Evolutionary conservation across 2,888 invertebrate species (phyloP).

Genomic region (Diplazon laetatorius): DNA sequence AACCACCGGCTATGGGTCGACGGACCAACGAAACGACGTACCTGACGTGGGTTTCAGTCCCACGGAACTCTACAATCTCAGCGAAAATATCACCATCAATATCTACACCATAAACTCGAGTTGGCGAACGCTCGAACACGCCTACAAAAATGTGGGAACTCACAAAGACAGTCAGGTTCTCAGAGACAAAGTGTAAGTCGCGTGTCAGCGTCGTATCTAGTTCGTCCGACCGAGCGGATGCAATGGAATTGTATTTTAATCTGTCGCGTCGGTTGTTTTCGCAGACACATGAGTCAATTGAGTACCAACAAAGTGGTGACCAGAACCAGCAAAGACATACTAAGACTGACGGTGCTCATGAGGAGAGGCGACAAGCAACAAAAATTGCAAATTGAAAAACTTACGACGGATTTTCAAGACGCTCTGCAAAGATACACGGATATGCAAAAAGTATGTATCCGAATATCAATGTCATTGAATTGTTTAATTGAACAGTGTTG

Average conservation of each 20-base stretch:
- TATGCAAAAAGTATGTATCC: constrained; percentile 89
- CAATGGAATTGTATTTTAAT: constrained; percentile 18
- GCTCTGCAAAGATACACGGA: constrained; percentile 90
- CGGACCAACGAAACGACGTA: constrained; percentile 83
- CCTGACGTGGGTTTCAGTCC: constrained; percentile 90
- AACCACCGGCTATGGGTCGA: constrained; percentile 79
- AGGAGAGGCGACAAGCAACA: constrained; percentile 90
- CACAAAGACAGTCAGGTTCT: constrained; percentile 88
- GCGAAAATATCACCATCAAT: constrained; percentile 92
- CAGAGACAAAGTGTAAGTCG: constrained; percentile 86
- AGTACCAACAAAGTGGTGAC: constrained; percentile 90
- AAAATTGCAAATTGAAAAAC: constrained; percentile 92
- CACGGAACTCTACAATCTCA: constrained; percentile 90
- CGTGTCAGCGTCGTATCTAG: not conserved
- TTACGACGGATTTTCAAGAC: constrained; percentile 92
- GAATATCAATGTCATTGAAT: no score
- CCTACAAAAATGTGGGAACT: constrained; percentile 90
- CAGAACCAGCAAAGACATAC: constrained; percentile 89
- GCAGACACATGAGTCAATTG: constrained; percentile 89
- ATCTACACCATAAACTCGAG: constrained; percentile 91
- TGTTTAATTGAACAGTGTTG: no score
- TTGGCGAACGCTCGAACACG: constrained; percentile 88
- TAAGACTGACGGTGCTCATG: constrained; percentile 88
- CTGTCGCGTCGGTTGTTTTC: constrained; percentile 34
- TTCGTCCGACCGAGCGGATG: not conserved